Base-by-base conservation (phyloP, 2,113 vertebrate species). In the Datnioides undecimradiatus region DNA sequence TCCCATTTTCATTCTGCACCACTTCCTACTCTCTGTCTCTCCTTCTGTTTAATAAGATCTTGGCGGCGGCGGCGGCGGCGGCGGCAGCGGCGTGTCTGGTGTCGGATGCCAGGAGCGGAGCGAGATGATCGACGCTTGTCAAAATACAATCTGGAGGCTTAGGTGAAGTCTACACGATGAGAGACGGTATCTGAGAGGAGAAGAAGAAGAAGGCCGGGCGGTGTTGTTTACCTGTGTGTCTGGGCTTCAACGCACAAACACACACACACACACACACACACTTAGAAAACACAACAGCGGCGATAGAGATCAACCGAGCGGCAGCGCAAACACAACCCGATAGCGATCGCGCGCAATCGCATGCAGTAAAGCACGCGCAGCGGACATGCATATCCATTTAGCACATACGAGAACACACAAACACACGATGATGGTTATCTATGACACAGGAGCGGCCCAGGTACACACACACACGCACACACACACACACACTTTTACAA, bases 71-170 rank as follows among this genome's bases (percentile, higher is more conserved):
- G 4, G 43, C 23, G 25, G 66, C 36, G 1, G 31, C 40, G 9
- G 29, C 7, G 64, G 73, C 38, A 33, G 49, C 57, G 21, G n/a
- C 48, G 4, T 60, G 81, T 85, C 85, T 85, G 85, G n/a, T 43
- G 84, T 51, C 46, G 65, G 73, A 48, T 75, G 67, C 73, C 27
- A 27, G 62, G 48, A 82, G 79, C 17, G 31, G 75, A 64, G 60
- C 27, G 38, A 76, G 80, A 89, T 86, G 87, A 93, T 91, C 73
- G 52, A 68, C 6, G 54, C 72, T 87, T 90, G 90, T 91, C 87
- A 88, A 90, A 91, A 82, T 83, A 51, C 85, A 91, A 93, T 93
- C 90, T 91, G 69, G 77, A 82, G 69, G 81, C 87, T 88, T 81
- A 73, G 87, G 80, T 75, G 88, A 77, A 90, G 86, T 90, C 90